These are phyloP conservation scores for Antheraea mylitta DNA, from an alignment of 1,140 invertebrate species.

Conservation along the genomic window DNA sequence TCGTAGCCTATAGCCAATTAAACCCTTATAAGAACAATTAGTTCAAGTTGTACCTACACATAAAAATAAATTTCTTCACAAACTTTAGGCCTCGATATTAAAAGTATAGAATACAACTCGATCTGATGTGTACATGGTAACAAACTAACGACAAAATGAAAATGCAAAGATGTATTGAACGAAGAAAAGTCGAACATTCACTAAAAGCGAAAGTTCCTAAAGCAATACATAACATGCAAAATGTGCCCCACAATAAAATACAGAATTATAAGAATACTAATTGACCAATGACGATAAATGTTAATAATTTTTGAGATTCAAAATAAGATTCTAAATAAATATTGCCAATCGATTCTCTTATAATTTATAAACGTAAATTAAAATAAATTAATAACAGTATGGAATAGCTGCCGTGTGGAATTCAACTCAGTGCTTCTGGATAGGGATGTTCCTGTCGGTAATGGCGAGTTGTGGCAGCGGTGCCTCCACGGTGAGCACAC, in stretches of 20 bases:
- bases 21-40: constrained; percentile 18
- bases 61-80: constrained; percentile 12
- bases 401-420: constrained; percentile 67
- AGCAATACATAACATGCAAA: constrained; percentile 47
- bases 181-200: constrained; percentile 51
- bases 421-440: constrained; percentile 73
- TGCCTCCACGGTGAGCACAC: constrained; percentile 96
- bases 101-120: neutral
- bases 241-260: constrained; percentile 40
- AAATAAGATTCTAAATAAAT: constrained; percentile 71
- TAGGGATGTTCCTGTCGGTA: constrained; percentile 77
- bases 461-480: constrained; percentile 88
- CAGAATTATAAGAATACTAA: constrained; percentile 45
- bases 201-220: constrained; percentile 62
- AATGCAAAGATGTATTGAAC: constrained; percentile 44
- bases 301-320: constrained; percentile 72
- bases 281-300: constrained; percentile 45
- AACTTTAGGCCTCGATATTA: neutral
- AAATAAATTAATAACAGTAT: constrained; percentile 78
- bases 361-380: constrained; percentile 67
- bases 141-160: constrained; percentile 30
- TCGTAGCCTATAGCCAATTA: constrained; percentile 29
- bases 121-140: neutral
- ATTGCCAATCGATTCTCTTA: constrained; percentile 65
- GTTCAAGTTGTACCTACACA: constrained; percentile 19